phyloP scores from a whole-genome alignment of 2,113 vertebrate genomes.

The Lophura nycthemera region DNA sequence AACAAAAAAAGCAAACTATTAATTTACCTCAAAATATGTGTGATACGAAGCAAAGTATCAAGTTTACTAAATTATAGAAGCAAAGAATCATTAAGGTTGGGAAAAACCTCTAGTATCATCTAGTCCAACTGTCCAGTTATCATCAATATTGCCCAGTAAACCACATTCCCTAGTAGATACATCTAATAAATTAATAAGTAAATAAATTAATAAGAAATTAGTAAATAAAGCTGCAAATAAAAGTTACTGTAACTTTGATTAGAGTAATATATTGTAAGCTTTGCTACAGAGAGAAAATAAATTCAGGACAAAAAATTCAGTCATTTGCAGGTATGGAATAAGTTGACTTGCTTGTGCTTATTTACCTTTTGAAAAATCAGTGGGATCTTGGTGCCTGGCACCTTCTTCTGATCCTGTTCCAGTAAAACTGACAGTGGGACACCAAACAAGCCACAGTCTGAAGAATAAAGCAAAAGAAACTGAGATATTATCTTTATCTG shows the following conservation, averaged over 20 bases:
- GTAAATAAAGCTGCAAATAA: slow-evolving; percentile 23
- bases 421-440: slow-evolving; percentile 87
- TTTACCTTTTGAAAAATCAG: slow-evolving; percentile 92
- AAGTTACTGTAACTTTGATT: slow-evolving; percentile 47
- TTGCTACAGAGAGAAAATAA: not conserved
- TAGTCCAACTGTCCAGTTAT: too few species aligned
- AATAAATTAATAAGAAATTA: too few species aligned
- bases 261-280: not conserved
- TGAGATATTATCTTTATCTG: not conserved
- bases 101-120: too few species aligned
- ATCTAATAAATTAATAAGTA: too few species aligned
- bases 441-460: slow-evolving; percentile 92
- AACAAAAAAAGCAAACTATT: not conserved
- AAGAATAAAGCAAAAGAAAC: slow-evolving; percentile 43
- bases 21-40: not conserved
- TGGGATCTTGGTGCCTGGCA: slow-evolving; percentile 87
- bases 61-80: slow-evolving; percentile 21
- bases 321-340: not conserved
- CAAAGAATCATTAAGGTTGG: too few species aligned
- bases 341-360: not conserved
- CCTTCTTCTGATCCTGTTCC: slow-evolving; percentile 92
- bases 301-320: not conserved
- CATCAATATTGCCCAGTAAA: too few species aligned
- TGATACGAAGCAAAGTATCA: not conserved
- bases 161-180: too few species aligned